These are phyloP conservation scores for Spheniscus mendiculus DNA, from an alignment of 2,113 vertebrate species.

Conservation along the genomic window DNA sequence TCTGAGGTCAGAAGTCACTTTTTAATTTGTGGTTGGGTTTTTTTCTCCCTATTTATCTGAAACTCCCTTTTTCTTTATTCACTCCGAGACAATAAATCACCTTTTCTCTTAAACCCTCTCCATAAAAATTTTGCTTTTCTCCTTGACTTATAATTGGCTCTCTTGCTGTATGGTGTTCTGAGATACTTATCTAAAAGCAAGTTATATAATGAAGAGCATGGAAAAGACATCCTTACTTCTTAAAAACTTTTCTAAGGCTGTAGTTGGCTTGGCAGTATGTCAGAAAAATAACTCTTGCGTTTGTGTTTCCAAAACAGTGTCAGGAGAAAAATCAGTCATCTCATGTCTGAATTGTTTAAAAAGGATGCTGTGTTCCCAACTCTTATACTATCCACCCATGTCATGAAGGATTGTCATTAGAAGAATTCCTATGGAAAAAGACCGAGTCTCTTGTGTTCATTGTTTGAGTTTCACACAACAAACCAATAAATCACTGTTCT, in stretches of 20 bases:
- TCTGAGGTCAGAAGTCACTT: not conserved
- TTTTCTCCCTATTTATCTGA: not conserved
- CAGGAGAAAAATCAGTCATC: not conserved
- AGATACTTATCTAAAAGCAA: not conserved
- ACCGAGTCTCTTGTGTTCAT: not conserved
- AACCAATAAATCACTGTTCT: not conserved
- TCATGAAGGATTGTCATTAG: not conserved
- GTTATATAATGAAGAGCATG: not conserved
- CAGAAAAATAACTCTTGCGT: not conserved
- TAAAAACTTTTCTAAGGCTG: not conserved
- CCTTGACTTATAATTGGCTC: conserved; percentile 38
- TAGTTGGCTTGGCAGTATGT: not conserved
- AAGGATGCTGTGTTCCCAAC: not conserved
- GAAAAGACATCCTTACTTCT: not conserved
- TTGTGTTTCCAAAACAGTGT: not conserved
- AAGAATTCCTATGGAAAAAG: conserved; percentile 23
- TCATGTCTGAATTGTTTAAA: conserved; percentile 19
- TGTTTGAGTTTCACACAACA: not conserved
- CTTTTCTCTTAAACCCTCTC: not conserved
- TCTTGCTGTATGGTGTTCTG: not conserved
- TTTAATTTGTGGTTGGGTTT: not conserved
- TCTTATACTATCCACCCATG: not conserved
- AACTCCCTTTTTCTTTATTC: conserved; percentile 34
- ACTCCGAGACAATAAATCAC: not conserved
- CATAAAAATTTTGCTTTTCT: conserved; percentile 26